phyloP scores from a whole-genome alignment of 2,113 vertebrate genomes.

The Bubo bubo region DNA sequence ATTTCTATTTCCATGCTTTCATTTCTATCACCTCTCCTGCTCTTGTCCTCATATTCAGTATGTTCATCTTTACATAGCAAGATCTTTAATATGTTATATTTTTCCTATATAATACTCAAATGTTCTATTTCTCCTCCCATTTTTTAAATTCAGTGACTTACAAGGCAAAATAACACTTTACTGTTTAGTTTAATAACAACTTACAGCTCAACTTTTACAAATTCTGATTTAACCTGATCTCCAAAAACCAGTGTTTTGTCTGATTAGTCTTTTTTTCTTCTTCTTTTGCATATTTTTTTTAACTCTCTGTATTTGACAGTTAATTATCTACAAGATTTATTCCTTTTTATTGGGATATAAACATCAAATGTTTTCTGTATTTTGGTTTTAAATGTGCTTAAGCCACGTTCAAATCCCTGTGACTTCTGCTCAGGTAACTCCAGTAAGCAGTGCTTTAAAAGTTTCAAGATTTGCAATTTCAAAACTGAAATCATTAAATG shows the following conservation, averaged over 20 bases:
- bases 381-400: neutral
- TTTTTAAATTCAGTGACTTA: neutral
- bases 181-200: neutral
- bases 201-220: neutral
- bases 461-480: neutral
- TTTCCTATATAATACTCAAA: neutral
- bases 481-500: neutral
- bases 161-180: neutral
- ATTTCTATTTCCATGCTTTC: neutral
- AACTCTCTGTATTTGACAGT: neutral
- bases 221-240: neutral
- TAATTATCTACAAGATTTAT: neutral
- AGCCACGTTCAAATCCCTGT: rapidly evolving
- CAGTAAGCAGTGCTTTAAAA: neutral
- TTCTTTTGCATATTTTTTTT: neutral
- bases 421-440: neutral
- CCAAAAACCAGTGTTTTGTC: neutral
- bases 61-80: neutral
- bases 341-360: neutral
- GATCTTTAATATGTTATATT: neutral
- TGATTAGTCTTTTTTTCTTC: neutral
- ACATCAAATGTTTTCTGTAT: neutral
- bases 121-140: neutral
- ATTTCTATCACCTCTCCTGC: neutral
- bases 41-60: neutral